These are phyloP conservation scores for Agrochola lychnidis DNA, from an alignment of 2,888 invertebrate species.

Conservation along the genomic window DNA sequence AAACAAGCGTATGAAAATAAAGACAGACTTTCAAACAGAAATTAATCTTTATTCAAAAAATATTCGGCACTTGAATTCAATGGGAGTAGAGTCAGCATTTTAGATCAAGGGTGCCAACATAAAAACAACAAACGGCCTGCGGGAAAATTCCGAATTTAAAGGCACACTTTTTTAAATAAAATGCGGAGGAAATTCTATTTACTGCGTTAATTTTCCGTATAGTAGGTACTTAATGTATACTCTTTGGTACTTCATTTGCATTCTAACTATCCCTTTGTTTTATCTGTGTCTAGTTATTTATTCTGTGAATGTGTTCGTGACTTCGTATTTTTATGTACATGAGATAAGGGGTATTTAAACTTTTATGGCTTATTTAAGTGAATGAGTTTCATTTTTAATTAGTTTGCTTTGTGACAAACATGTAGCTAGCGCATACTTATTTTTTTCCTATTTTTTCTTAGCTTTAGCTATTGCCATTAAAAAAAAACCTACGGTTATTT, in stretches of 20 bases:
- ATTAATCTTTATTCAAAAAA: constrained; percentile 1
- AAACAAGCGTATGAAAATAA: not conserved
- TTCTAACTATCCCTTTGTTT: constrained; percentile 55
- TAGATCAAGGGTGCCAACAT: constrained; percentile 32
- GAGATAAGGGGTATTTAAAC: constrained; percentile 19
- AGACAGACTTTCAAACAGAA: not conserved
- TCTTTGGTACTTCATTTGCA: constrained; percentile 56
- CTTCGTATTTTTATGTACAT: constrained; percentile 14
- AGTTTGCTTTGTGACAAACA: not conserved
- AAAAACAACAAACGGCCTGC: constrained; percentile 19
- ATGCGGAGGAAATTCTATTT: constrained; percentile 41
- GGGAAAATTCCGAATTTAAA: constrained; percentile 29
- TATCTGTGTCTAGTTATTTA: constrained; percentile 41
- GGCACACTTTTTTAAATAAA: constrained; percentile 40
- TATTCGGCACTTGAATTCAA: constrained; percentile 21
- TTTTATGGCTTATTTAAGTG: constrained; percentile 22
- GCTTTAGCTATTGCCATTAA: not conserved
- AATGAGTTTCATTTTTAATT: constrained; percentile 8
- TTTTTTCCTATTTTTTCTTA: not conserved
- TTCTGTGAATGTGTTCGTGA: constrained; percentile 32
- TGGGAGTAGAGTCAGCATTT: constrained; percentile 23
- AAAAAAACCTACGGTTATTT: not conserved
- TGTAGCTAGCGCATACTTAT: no score
- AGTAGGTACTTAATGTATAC: constrained; percentile 49
- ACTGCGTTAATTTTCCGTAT: constrained; percentile 52